Base-by-base conservation (phyloP, 2,797 vertebrate genomes). In the Ibycter americanus region DNA sequence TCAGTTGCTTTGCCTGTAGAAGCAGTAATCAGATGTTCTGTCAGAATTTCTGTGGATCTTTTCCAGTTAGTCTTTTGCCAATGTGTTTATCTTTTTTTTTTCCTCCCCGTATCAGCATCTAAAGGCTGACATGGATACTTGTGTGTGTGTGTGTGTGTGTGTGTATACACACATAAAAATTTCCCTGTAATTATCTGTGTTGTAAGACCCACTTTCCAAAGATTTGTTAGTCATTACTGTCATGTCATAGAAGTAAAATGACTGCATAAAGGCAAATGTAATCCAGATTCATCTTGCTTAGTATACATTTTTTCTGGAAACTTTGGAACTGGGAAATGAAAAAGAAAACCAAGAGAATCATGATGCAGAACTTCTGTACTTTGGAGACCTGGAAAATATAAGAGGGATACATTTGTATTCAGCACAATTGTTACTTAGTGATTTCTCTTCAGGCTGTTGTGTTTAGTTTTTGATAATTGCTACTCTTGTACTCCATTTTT, bases 21-120 rank as follows among this genome's bases (percentile, higher is more conserved):
- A 92, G 40, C 67, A 83, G 36, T 67, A 83, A 87, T 96, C 38
- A 55, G 55, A 83, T 76, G 81, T 83, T 96, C 67, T 82, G 36
- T 86, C 86, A 93, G 44, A 83, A 90, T 92, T 94, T 93, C 47
- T 84, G 59, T 91, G 44, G 6, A 19, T 79, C 42, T 93, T 89
- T 92, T 74, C 46, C 29, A 87, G 4, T n/a, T 73, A 78, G 38
- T 70, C 56, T 83, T 77, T 91, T 56, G 34, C 90, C 29, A 95
- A 76, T 81, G 32, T 31, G 11, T 73, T 84, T 74, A 58, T 54
- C 32, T 46, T 20, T 1, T 17, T 36, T 74, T 44, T 19, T 27
- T 8, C 11, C 12, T 6, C 15, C 27, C 15, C 8, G 5, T 42
- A 38, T 62, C 55, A 67, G 38, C 20, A 51, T 67, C 47, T 34